Evolutionary conservation across 2,888 invertebrate species (phyloP).

Genomic region (Entomobrya multifasciata): DNA sequence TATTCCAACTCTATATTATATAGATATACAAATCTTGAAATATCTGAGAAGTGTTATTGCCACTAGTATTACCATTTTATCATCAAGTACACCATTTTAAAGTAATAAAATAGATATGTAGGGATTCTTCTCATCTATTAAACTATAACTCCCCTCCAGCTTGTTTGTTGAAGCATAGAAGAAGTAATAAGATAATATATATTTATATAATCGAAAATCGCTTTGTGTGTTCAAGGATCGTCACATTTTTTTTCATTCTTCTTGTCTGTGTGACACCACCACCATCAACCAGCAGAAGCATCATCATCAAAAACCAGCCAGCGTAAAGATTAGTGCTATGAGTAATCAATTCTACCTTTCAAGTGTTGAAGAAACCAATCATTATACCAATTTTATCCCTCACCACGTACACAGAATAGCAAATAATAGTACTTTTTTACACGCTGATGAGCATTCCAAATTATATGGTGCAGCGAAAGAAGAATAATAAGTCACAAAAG

Average conservation of each 20-base stretch:
- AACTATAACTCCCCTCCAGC: conserved; percentile 30
- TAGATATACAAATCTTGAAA: background rate
- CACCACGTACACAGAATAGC: conserved; percentile 26
- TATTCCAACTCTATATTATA: conserved; percentile 1
- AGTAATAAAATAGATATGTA: conserved; percentile 3
- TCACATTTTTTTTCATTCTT: conserved; percentile 43
- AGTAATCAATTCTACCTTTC: conserved; percentile 31
- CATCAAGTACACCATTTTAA: too few relatives aligned
- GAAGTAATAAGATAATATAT: background rate
- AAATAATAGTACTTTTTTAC: conserved; percentile 9
- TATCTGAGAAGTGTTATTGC: conserved; percentile 9
- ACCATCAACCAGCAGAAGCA: too few relatives aligned
- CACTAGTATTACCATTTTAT: conserved; percentile 2
- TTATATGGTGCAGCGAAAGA: conserved; percentile 10
- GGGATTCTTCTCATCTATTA: background rate
- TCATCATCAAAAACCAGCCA: too few relatives aligned
- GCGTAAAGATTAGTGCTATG: conserved; percentile 11
- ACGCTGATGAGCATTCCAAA: conserved; percentile 24
- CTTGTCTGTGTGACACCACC: conserved; percentile 21
- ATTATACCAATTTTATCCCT: conserved; percentile 35
- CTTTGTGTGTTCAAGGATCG: conserved; percentile 48
- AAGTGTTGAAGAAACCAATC: conserved; percentile 49
- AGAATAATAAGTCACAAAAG: conserved; percentile 39
- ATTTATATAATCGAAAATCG: background rate
- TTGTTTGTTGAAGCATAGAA: background rate